Base-by-base conservation (phyloP, 1,140 invertebrate genomes). In the Trissolcus basalis region DNA sequence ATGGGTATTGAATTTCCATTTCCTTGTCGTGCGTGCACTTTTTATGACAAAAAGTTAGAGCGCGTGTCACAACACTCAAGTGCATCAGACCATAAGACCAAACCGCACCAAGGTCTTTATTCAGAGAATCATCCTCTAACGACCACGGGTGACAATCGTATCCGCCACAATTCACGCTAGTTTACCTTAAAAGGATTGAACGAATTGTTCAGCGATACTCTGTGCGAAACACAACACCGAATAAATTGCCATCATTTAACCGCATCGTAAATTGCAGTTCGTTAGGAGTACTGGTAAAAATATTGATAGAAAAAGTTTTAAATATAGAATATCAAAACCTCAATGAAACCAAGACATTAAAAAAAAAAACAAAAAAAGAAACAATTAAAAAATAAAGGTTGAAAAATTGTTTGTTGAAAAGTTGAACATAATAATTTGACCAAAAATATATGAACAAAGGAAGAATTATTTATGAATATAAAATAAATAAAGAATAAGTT, bases 41-140 rank as follows among this genome's bases (percentile, higher is more conserved):
- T 61, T 64, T 58, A 69, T 27, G 19, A 27, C 19, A 73, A 73
- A 78, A 65, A 64, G 69, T 69, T 56, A 60, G 32, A 59, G 43
- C 48, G 39, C 56, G 61, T 53, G 69, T 50, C 72, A 73, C 1
- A 73, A 48, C 39, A 61, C 11, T 64, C 19, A 27, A 27, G 19
- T 27, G 19, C 19, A 27, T 27, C 19, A 6, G 19, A 27, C 19
- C 19, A 27, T 27, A 27, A 27, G 19, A 73, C 73, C 61, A 82
- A 82, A 82, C 80, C 78, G 45, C 82, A 68, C 7, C 43, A 6
- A 73, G 64, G 41, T 81, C 82, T 83, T 83, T 77, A 47, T 64
- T 63, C 35, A 61, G 2, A 6, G 19, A 1, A 1, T 27, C 19
- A 27, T 27, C 19, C 19, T 27, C 19, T 27, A 27, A 27, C 19